These are phyloP conservation scores for Phenganax stokvisi DNA, from an alignment of 92 coral and sea anemone genomes.

Conservation along the genomic window DNA sequence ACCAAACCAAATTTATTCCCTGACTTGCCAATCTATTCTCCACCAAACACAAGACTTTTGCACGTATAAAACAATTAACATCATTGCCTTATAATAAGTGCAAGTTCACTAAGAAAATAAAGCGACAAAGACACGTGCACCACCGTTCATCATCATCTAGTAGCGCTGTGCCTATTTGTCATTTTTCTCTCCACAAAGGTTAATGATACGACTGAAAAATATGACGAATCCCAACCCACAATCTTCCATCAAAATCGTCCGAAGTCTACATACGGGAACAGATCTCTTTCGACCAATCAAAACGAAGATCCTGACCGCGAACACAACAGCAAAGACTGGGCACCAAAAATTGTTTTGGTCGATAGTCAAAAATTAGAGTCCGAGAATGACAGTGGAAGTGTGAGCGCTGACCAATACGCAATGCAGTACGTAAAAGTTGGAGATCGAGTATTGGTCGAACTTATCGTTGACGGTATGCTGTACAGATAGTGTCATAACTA, in stretches of 20 bases:
- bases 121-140: no score
- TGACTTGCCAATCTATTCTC: no score
- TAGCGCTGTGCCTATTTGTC: background rate
- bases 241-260: conserved; percentile 49
- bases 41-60: no score
- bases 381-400: conserved; percentile 54
- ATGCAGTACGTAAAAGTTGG: conserved; percentile 75
- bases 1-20: no score
- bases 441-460: conserved; percentile 84
- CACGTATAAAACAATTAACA: no score
- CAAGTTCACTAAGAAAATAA: no score
- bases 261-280: conserved; percentile 78
- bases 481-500: background rate
- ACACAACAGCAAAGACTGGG: conserved; percentile 48
- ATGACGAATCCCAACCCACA: background rate
- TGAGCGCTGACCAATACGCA: conserved; percentile 69
- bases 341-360: conserved; percentile 46
- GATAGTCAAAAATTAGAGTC: conserved; percentile 45
- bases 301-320: conserved; percentile 30
- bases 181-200: background rate
- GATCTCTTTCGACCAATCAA: conserved; percentile 53
- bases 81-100: no score
- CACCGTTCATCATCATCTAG: background rate
- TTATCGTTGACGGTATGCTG: conserved; percentile 63
- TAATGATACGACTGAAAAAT: conserved; percentile 1